Evolutionary conservation across 2,888 invertebrate genomes (phyloP).

Genomic region (Leptura quadrifasciata): DNA sequence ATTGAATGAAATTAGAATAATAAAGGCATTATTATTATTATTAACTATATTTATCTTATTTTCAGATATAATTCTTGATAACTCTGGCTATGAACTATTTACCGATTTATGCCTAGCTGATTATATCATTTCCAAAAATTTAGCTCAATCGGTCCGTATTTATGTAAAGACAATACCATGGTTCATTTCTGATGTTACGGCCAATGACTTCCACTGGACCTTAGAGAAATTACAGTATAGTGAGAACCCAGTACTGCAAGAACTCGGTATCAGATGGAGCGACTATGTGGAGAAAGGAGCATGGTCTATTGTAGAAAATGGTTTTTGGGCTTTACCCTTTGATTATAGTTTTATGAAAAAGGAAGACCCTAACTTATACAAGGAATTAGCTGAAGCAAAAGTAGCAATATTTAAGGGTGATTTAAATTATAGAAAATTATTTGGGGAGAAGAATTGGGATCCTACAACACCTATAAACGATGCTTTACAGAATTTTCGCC

Average conservation of each 20-base stretch:
- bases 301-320: constrained; percentile 76
- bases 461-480: constrained; percentile 80
- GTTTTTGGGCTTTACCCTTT: constrained; percentile 93
- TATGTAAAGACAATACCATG: constrained; percentile 94
- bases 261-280: constrained; percentile 79
- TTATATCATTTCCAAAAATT: constrained; percentile 80
- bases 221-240: constrained; percentile 74
- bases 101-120: constrained; percentile 92
- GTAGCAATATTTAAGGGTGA: constrained; percentile 88
- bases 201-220: constrained; percentile 84
- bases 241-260: constrained; percentile 64
- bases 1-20: too few relatives aligned
- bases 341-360: constrained; percentile 86
- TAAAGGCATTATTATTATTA: too few relatives aligned
- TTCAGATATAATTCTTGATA: constrained; percentile 90
- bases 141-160: constrained; percentile 83
- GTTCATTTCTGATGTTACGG: constrained; percentile 95
- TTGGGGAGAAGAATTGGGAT: constrained; percentile 91
- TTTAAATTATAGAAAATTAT: constrained; percentile 94
- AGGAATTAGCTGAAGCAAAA: constrained; percentile 80
- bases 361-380: constrained; percentile 81
- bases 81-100: constrained; percentile 94
- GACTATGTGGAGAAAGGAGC: constrained; percentile 75
- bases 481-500: constrained; percentile 86
- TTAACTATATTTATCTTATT: constrained; percentile 41